These are phyloP conservation scores for Zaprionus bogoriensis DNA, from an alignment of 2,888 invertebrate species.

Conservation along the genomic window DNA sequence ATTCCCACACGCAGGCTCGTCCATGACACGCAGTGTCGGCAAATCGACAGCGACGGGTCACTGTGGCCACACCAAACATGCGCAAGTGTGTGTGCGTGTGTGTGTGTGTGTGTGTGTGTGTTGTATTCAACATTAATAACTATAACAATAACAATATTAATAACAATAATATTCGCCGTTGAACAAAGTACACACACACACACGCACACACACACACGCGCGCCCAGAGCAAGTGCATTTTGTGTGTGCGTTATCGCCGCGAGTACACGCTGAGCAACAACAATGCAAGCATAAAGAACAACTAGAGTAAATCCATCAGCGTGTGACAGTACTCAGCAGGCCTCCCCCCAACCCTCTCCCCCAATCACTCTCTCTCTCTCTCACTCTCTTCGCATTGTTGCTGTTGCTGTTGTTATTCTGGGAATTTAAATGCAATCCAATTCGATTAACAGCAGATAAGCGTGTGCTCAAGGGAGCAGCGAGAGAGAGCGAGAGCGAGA, in stretches of 20 bases:
- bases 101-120: slow-evolving; percentile 17
- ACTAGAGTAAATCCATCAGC: slow-evolving; percentile 69
- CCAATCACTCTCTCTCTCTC: background rate
- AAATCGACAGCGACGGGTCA: slow-evolving; percentile 20
- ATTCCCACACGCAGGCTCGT: slow-evolving; percentile 3
- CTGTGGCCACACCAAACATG: slow-evolving; percentile 32
- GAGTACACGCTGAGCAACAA: slow-evolving; percentile 33
- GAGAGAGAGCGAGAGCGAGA: background rate
- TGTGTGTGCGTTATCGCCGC: slow-evolving; percentile 52
- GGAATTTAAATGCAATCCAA: background rate
- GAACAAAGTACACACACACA: slow-evolving; percentile 60
- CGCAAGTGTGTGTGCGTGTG: background rate
- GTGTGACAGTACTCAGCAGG: slow-evolving; percentile 37
- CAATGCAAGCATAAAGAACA: slow-evolving; percentile 62
- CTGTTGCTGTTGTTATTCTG: slow-evolving; percentile 19
- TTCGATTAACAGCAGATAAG: slow-evolving; percentile 27
- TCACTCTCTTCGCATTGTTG: slow-evolving; percentile 34
- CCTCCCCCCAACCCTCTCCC: background rate
- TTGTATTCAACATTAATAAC: slow-evolving; percentile 58
- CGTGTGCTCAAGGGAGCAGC: background rate
- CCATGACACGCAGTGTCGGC: slow-evolving; percentile 23
- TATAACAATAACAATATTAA: slow-evolving; percentile 68
- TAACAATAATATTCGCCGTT: slow-evolving; percentile 65
- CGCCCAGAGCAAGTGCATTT: slow-evolving; percentile 36
- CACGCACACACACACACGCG: slow-evolving; percentile 4